phyloP scores from a whole-genome alignment of 2,797 vertebrate genomes.

The Chromis chromis region DNA sequence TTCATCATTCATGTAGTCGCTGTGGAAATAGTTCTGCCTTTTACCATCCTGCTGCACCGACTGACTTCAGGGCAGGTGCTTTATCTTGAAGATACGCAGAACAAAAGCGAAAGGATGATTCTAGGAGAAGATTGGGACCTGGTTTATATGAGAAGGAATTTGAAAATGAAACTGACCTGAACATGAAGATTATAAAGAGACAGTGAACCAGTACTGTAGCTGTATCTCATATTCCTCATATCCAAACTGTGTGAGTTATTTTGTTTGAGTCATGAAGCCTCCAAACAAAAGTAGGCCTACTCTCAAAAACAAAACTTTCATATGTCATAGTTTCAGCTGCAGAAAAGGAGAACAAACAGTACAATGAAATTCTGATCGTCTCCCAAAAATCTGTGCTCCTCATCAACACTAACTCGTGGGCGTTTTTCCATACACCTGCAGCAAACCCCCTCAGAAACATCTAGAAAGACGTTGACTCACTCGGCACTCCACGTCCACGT shows the following conservation, averaged over 20 bases:
- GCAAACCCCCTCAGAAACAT: constrained; percentile 30
- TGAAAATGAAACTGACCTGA: constrained; percentile 31
- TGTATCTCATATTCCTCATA: constrained; percentile 34
- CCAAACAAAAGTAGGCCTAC: constrained; percentile 25
- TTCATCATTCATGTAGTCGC: background rate
- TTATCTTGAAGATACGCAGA: constrained; percentile 5
- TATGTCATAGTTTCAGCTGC: constrained; percentile 55
- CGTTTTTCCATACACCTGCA: constrained; percentile 56
- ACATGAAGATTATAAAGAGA: constrained; percentile 25
- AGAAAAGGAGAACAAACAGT: constrained; percentile 60
- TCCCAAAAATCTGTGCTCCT: constrained; percentile 58
- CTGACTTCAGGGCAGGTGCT: constrained; percentile 1
- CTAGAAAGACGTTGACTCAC: constrained; percentile 6
- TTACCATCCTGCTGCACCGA: background rate
- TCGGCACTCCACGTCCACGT: constrained; percentile 2
- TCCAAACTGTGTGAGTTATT: constrained; percentile 22
- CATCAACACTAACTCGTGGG: constrained; percentile 53
- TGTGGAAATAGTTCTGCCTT: background rate
- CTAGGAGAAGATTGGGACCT: background rate
- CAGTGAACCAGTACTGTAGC: background rate
- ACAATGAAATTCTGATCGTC: constrained; percentile 25
- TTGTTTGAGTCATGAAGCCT: constrained; percentile 16
- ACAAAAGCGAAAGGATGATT: constrained; percentile 26
- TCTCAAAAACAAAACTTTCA: constrained; percentile 36
- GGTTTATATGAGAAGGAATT: constrained; percentile 28